Percentiles rank a stretch among this genome's conserved stretches.
phyloP scores from a whole-genome alignment of 2,888 invertebrate species.

The Caenorhabditis macrosperma region DNA sequence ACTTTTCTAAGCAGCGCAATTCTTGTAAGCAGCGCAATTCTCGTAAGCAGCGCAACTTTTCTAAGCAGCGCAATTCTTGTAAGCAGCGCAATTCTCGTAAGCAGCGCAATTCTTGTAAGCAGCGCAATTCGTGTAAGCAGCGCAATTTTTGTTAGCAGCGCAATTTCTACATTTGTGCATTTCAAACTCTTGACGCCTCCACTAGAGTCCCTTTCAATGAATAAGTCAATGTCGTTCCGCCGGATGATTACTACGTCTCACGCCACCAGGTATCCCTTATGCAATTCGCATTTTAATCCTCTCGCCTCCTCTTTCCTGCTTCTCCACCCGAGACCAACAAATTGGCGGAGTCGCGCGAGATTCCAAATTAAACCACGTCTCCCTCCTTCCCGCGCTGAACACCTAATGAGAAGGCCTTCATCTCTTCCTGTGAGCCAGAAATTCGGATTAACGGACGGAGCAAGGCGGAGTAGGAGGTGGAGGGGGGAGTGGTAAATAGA shows the following conservation, averaged over 20 bases:
- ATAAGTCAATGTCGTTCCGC: not conserved
- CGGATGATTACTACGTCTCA: not conserved
- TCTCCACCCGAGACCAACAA: not conserved
- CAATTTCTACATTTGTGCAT: too few relatives aligned
- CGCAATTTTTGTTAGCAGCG: not conserved
- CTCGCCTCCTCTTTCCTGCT: not conserved
- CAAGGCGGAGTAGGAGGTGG: slow-evolving; percentile 3
- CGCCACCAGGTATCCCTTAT: not conserved
- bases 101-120: too few relatives aligned
- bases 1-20: too few relatives aligned
- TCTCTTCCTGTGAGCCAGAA: not conserved
- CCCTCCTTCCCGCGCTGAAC: not conserved
- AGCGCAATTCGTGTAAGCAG: too few relatives aligned
- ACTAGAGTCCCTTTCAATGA: not conserved
- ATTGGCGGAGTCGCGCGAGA: not conserved
- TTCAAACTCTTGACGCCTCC: too few relatives aligned
- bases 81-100: not conserved
- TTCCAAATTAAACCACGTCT: not conserved
- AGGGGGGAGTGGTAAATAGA: slow-evolving; percentile 11
- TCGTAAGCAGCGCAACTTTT: not conserved
- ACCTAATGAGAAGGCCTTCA: slow-evolving; percentile 19
- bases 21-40: too few relatives aligned
- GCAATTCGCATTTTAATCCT: slow-evolving; percentile 10
- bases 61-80: not conserved
- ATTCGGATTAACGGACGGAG: not conserved